Base-by-base conservation (phyloP, 1,140 invertebrate genomes). In the Archivesica marissinica region DNA sequence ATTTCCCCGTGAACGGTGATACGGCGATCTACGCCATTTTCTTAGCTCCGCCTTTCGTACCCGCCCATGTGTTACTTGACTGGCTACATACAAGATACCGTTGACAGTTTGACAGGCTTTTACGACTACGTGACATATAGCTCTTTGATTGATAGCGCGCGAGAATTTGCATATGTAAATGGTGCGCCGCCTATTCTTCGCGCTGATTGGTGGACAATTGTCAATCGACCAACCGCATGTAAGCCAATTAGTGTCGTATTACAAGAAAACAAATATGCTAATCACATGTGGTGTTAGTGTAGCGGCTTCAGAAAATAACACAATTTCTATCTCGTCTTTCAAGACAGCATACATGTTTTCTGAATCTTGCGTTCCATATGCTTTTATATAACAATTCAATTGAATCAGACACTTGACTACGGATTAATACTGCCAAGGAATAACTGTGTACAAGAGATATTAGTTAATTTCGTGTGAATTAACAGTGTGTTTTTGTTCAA, bases 201-300 rank as follows among this genome's bases (percentile, higher is more conserved):
- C 68, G 38, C 52, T 59, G 64, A 82, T 82, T 82, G 79, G 79
- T 25, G 39, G 25, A 52, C 35, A 25, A 50, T 17, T 25, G 66
- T 30, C 47, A 28, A 50, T 59, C 79, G 61, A 41, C 79, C 79
- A 82, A 82, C 64, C 79, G 54, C 44, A 54, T 30, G 66, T 59
- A 54, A 70, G 68, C n/a, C 79, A 82, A 82, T 82, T 82, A 82
- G 68, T 52, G 61, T 72, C 28, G 68, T 11, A 70, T 82, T 59
- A 59, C 41, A 70, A 33, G 50, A 70, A 82, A 82, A 74, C 66
- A 78, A 78, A 78, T 78, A 78, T 64, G 76, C 76, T 78, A 78
- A 78, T 78, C 76, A 41, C 52, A 78, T 64, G 20, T 38, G 25
- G 76, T 59, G 76, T 64, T 78, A 64, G 76, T 35, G 41, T 64